A percentile compares a stretch with the other conserved stretches of the same genome.
Evolutionary conservation across 1,140 invertebrate species (phyloP).

Genomic region (Physella acuta): DNA sequence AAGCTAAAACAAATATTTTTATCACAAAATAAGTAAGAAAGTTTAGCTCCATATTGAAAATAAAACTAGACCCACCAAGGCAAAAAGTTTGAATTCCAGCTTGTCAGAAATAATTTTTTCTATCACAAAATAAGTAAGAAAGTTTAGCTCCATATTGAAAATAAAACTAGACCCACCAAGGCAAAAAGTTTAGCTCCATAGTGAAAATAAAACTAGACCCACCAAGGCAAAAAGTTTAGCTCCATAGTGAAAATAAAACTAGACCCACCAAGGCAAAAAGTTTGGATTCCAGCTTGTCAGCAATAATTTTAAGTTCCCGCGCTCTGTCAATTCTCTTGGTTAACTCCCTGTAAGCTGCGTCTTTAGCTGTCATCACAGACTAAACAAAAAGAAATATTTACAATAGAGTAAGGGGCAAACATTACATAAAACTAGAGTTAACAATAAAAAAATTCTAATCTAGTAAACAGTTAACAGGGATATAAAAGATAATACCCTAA

Average conservation of each 20-base stretch:
- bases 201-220: neutral
- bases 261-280: conserved; percentile 55
- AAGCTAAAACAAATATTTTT: too few species aligned
- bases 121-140: neutral
- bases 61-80: neutral
- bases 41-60: neutral
- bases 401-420: too few species aligned
- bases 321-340: conserved; percentile 80
- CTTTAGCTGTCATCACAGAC: conserved; percentile 62
- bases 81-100: conserved; percentile 74
- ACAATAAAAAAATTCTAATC: too few species aligned
- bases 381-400: too few species aligned
- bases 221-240: neutral
- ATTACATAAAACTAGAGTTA: too few species aligned
- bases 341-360: conserved; percentile 76
- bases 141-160: neutral
- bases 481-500: too few species aligned
- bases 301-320: conserved; percentile 76
- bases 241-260: neutral
- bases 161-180: neutral
- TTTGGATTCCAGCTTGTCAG: conserved; percentile 82
- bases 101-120: too few species aligned
- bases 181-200: neutral
- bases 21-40: neutral
- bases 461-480: too few species aligned